Conservation (phyloP, 1,140 invertebrate genomes). For the Colletes latitarsis region DNA sequence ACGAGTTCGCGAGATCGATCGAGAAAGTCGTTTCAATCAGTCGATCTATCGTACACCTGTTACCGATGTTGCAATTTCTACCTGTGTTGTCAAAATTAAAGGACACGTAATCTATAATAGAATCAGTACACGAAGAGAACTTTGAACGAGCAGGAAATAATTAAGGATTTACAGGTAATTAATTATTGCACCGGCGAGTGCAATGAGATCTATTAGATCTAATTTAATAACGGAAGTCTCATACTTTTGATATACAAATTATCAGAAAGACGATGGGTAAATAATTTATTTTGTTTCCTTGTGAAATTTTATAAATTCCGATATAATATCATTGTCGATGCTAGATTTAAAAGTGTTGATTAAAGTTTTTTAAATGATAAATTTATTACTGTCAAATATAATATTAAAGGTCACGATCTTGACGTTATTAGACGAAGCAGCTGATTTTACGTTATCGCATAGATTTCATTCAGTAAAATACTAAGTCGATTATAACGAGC, state of each 20-base stretch:
- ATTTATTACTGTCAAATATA: no score
- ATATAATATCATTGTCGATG: no score
- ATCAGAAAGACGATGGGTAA: neutral
- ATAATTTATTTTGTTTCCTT: neutral
- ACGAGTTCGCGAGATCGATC: slow-evolving; percentile 62
- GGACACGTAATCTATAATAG: neutral
- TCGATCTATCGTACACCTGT: slow-evolving; percentile 36
- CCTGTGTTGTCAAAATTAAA: neutral
- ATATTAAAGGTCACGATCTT: no score
- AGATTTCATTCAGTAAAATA: no score
- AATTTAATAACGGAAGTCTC: no score
- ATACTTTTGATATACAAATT: neutral
- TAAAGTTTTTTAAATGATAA: no score
- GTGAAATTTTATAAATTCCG: no score
- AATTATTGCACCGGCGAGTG: neutral
- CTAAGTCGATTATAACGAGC: no score
- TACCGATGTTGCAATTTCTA: slow-evolving; percentile 6
- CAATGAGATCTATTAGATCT: neutral
- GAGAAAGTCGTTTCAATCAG: slow-evolving; percentile 66
- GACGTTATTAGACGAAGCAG: no score
- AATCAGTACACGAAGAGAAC: neutral
- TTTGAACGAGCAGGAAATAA: neutral
- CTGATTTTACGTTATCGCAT: no score
- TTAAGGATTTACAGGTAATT: neutral
- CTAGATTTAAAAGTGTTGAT: no score